These are phyloP conservation scores for Australoheros scitulus DNA, from an alignment of 2,113 vertebrate genomes.

Conservation along the genomic window DNA sequence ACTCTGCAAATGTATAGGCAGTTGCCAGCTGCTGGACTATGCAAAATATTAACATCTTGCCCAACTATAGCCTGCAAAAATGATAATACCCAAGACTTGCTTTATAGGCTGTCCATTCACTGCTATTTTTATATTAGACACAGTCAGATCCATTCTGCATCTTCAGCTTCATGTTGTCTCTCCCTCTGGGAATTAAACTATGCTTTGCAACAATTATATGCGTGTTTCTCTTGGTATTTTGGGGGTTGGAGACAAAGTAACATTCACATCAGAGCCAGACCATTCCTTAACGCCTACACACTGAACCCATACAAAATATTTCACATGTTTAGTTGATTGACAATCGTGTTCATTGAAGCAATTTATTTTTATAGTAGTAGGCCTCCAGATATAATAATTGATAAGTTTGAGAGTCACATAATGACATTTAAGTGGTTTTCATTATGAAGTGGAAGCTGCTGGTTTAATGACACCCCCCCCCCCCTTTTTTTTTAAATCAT, in stretches of 20 bases:
- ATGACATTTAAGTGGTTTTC: slow-evolving; percentile 1
- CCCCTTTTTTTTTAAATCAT: neutral
- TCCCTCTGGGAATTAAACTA: slow-evolving; percentile 63
- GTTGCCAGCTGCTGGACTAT: neutral
- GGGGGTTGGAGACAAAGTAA: slow-evolving; percentile 68
- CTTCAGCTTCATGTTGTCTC: slow-evolving; percentile 57
- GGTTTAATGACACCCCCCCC: neutral
- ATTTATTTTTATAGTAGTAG: slow-evolving; percentile 28
- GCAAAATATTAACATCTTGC: neutral
- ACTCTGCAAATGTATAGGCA: neutral
- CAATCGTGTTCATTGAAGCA: slow-evolving; percentile 49
- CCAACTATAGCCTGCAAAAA: neutral
- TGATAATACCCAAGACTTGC: too few relatives aligned
- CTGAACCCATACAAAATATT: slow-evolving; percentile 66
- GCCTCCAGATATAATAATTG: slow-evolving; percentile 24
- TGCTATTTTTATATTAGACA: slow-evolving; percentile 10
- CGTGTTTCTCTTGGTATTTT: slow-evolving; percentile 72
- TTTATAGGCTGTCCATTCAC: neutral
- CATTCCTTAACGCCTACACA: slow-evolving; percentile 63
- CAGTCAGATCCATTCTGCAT: slow-evolving; percentile 40
- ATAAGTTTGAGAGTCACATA: neutral
- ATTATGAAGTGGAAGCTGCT: slow-evolving; percentile 8
- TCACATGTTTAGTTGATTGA: slow-evolving; percentile 60
- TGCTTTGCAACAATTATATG: slow-evolving; percentile 70
- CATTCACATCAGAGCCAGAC: slow-evolving; percentile 60